These are phyloP conservation scores for Muscidifurax raptorellus DNA, from an alignment of 1,140 invertebrate genomes.

Conservation along the genomic window DNA sequence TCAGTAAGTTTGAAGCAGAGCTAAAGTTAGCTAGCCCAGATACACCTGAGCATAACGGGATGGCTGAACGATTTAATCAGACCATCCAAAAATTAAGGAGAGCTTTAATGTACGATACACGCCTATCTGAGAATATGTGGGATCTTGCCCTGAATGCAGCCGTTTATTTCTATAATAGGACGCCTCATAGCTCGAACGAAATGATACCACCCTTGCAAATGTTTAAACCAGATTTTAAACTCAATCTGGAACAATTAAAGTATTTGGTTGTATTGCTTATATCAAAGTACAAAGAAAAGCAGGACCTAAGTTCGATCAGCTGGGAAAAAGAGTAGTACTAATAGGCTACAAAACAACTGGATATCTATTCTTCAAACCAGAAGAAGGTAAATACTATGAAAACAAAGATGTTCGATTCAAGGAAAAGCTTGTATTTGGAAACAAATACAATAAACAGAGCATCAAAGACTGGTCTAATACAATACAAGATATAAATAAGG, in stretches of 20 bases:
- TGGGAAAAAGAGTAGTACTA: conserved; percentile 33
- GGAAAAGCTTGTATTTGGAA: neutral
- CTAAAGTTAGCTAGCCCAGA: conserved; percentile 40
- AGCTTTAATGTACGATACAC: conserved; percentile 61
- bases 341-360: conserved; percentile 53
- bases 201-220: conserved; percentile 56
- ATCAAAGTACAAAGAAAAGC: conserved; percentile 45
- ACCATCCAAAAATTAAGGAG: conserved; percentile 56
- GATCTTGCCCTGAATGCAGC: conserved; percentile 58
- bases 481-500: neutral
- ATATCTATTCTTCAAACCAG: conserved; percentile 54
- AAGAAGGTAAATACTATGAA: conserved; percentile 12
- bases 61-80: conserved; percentile 61
- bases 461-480: neutral
- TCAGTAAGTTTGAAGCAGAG: neutral
- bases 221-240: conserved; percentile 36
- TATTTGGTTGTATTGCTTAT: conserved; percentile 49
- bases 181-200: conserved; percentile 50
- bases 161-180: conserved; percentile 60
- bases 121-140: conserved; percentile 57
- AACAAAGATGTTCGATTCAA: neutral
- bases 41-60: conserved; percentile 63
- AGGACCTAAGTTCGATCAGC: conserved; percentile 42
- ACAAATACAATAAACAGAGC: neutral
- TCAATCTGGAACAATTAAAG: conserved; percentile 43